Evolutionary conservation across 2,888 invertebrate species (phyloP), one percentile per base, ranked within the genome.

Genomic region (Kuschelorhynchus macadamiae): DNA sequence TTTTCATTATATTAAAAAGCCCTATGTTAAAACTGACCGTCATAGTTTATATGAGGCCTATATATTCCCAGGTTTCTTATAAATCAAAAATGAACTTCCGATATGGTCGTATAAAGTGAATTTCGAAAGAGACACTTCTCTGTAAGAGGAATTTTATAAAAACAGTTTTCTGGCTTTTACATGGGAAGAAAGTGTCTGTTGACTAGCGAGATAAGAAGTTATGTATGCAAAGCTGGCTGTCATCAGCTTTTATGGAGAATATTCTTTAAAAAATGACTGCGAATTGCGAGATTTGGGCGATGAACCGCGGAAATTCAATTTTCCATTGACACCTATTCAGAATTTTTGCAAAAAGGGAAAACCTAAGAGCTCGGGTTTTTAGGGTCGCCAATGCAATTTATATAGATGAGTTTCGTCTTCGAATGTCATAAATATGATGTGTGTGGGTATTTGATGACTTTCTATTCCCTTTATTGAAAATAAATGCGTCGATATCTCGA

Each of bases 241-340:
- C 79, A 79, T 79, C 79, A 78, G 76, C 77, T 80, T 81, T 79
- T 79, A 78, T 80, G 76, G 76, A 79, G 77, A 78, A 77, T 78
- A 79, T 77, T 77, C 71, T 76, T 75, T 76, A 80, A 81, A 80
- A 81, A 80, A 80, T 78, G 76, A 76, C 76, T 72, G 75, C 74
- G 77, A 76, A 78, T 72, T 75, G 77, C 77, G 80, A 81, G 78
- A 88, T 87, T 87, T 87, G 87, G 85, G 87, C 88, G 87, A 88
- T 88, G 87, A 87, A 88, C 87, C 88, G 86, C 87, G 86, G 88
- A 88, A 68, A 88, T 88, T 88, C 88, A 88, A 88, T 88, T 88
- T 88, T 87, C 88, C 87, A 88, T 88, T 87, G 87, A 88, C 87
- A 87, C 78, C 78, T 79, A 81, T 81, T 80, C 77, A 79, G 80